Evolutionary conservation across 2,888 invertebrate species (phyloP), one percentile per base, ranked within the genome.

Genomic region (Acanthosoma haemorrhoidale): DNA sequence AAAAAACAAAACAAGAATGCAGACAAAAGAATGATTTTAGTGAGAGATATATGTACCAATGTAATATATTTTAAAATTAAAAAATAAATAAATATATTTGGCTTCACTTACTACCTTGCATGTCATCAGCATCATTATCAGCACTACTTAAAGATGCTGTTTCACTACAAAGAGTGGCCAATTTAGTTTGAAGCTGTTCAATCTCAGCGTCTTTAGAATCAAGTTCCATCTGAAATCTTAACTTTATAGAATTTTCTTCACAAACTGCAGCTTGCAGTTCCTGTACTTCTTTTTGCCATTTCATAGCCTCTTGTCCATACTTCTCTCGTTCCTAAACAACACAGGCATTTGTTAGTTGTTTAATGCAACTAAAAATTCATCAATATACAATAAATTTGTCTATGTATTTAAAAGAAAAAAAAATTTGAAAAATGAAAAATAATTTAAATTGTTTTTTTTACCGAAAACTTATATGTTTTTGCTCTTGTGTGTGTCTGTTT

Each of bases 161-260:
- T 82, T 96, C 96, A 76, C 89, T 88, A 74, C 89, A 90, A 38
- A 90, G 80, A 3, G 88, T 85, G 4, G 90, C 88, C 68, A 96
- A 82, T 80, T 94, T 94, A 80, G 92, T 89, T 78, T 91, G 90
- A 51, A 96, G 82, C 79, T 93, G 92, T 81, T 97, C 96, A 74
- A 97, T 94, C 82, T 97, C 96, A 0, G 91, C 93, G 79, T 97
- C 96, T 81, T 96, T 97, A 78, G 94, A 92, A 81, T 96, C 96
- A 72, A 96, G 86, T 83, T 98, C 97, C 96, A 96, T 96, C 80
- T 94, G 91, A 71, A 96, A 85, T 73, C 91, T 87, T 76, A 90
- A 84, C 76, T 86, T 87, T 9, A 86, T 83, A 77, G 89, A 86
- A 79, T 87, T 88, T 78, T 95, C 95, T 78, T 91, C 92, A 72